Evolutionary conservation across 2,797 vertebrate genomes (phyloP), one percentile per base, ranked within the genome.

Genomic region (Centropyge bicolor): DNA sequence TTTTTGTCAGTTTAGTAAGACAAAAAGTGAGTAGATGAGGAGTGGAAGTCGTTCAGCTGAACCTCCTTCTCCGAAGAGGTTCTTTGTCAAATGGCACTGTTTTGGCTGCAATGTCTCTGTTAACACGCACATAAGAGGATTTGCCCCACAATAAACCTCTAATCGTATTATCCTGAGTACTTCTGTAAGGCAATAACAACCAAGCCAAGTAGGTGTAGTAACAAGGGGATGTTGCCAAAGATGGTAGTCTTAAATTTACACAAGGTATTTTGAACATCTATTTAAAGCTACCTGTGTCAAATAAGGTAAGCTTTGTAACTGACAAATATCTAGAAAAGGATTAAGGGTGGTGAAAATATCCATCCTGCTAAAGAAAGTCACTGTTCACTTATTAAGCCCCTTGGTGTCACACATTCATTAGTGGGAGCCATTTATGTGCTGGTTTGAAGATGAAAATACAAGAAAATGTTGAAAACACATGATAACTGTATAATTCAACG

Each of bases 131-230:
- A 80, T 94, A 95, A 92, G 94, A 94, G 92, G 95, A 95, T 96
- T 96, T 95, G 83, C 90, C 86, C 94, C 85, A 90, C 79, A 86
- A 88, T 97, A 97, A 97, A 94, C 95, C 94, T 92, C 92, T 98
- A 98, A 98, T 97, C 96, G 92, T 86, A 96, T 97, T 96, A 97
- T 95, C 94, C 86, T 57, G 68, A 90, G 90, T 91, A 70, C 94
- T 93, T 90, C 77, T 84, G 90, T 77, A 89, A 95, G 95, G 94
- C 89, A 95, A 77, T 31, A 91, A 93, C 82, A 95, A 84, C 82
- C 74, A 57, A 78, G 83, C 74, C 84, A 85, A 83, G 73, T 54
- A 81, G 79, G 85, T 84, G 74, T 84, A 87, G 70, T 79, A 88
- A 90, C 83, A 83, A 79, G 74, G 57, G 67, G 56, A 69, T 72